phyloP scores from a whole-genome alignment of 2,888 invertebrate species.

The Syritta pipiens region DNA sequence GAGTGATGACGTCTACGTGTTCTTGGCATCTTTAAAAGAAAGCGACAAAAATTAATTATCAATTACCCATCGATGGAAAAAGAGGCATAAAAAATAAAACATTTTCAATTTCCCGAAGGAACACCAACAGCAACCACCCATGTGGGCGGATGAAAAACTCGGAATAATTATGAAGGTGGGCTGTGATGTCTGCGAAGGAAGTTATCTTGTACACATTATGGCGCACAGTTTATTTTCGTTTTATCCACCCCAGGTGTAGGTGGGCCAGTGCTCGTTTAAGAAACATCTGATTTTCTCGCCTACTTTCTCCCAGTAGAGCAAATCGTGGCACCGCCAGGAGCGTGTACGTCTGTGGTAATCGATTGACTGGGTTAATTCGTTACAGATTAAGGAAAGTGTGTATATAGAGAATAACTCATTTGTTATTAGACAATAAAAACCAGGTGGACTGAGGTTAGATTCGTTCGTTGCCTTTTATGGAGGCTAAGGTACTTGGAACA shows the following conservation, averaged over 20 bases:
- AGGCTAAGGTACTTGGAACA: no score
- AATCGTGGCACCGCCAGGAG: conserved; percentile 16
- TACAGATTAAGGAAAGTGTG: no score
- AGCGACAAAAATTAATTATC: conserved; percentile 30
- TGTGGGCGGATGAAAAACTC: conserved; percentile 5
- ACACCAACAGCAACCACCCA: neutral
- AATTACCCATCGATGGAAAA: neutral
- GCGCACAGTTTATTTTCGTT: conserved; percentile 4
- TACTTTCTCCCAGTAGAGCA: conserved; percentile 11
- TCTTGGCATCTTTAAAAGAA: conserved; percentile 86
- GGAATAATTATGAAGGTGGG: conserved; percentile 10
- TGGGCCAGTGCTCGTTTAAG: no score
- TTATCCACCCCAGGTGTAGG: conserved; percentile 13
- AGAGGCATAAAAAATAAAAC: neutral
- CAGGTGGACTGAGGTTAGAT: no score
- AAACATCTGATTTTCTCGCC: no score
- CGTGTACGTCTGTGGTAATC: neutral
- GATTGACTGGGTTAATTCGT: conserved; percentile 10
- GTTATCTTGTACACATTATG: conserved; percentile 21
- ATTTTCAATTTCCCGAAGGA: neutral
- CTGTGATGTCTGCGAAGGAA: conserved; percentile 19
- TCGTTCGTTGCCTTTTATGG: no score
- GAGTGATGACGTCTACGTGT: conserved; percentile 90
- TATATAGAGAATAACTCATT: no score
- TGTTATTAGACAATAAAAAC: no score